phyloP scores from a whole-genome alignment of 1,140 invertebrate genomes.

The Euura lappo region DNA sequence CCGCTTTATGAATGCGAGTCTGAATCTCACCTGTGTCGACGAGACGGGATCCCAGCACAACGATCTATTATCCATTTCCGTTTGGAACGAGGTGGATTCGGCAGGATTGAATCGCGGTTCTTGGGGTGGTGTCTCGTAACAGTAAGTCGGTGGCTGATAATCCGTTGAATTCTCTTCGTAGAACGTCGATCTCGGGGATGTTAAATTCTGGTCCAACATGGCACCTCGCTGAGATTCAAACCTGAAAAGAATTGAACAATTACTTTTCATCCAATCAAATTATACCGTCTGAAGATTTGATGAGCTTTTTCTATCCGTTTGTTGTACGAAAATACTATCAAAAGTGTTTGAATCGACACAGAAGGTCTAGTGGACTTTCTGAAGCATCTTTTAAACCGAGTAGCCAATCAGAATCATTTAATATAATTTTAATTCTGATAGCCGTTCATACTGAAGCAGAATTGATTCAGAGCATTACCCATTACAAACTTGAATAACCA shows the following conservation, averaged over 20 bases:
- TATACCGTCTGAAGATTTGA: too few species aligned
- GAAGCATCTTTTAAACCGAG: too few species aligned
- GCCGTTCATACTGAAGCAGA: too few species aligned
- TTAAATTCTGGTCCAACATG: conserved; percentile 34
- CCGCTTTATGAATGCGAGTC: neutral
- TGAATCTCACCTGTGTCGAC: conserved; percentile 37
- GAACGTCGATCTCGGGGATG: conserved; percentile 40
- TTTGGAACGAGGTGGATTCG: conserved; percentile 37
- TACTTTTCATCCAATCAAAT: too few species aligned
- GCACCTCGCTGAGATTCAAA: conserved; percentile 38
- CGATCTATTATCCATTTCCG: conserved; percentile 30
- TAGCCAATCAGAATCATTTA: too few species aligned
- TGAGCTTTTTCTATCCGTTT: too few species aligned
- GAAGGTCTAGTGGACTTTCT: too few species aligned
- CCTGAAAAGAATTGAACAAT: conserved; percentile 23
- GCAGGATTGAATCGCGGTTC: conserved; percentile 45
- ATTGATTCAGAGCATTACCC: too few species aligned
- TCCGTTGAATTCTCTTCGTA: conserved; percentile 56
- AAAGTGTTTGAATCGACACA: too few species aligned
- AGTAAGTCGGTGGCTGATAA: conserved; percentile 46
- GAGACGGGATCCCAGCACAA: conserved; percentile 48
- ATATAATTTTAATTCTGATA: too few species aligned
- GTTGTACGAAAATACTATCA: too few species aligned
- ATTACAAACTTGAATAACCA: too few species aligned
- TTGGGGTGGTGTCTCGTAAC: conserved; percentile 54